Evolutionary conservation across 2,797 vertebrate genomes (phyloP), one percentile per base, ranked within the genome.

Genomic region (Vespertilio murinus): DNA sequence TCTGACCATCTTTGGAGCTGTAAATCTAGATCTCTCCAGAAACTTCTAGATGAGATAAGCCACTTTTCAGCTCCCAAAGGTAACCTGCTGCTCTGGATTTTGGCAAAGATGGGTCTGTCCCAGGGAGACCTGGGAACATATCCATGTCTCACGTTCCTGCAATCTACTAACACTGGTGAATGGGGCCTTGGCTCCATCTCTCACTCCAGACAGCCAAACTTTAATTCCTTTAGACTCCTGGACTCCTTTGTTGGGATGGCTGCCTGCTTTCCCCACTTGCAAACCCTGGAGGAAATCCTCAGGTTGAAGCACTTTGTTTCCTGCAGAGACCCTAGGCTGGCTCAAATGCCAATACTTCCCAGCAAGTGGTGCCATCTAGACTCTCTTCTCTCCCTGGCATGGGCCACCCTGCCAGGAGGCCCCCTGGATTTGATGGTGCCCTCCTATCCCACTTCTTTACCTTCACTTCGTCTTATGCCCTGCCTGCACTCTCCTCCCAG

Each of bases 401-500:
- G 2, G 17, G 2, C 33, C 17, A 0, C 11, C 4, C 7, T 1
- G 61, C 11, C 13, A 6, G 45, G 45, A 8, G 11, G 56, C 23
- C 59, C 28, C 23, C 10, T 3, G 17, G 73, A 11, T 18, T 59
- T 3, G 35, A 33, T 1, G 0, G 2, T 0, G 0, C 8, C 35
- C n/a, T 40, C 38, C 54, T 20, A 0, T 2, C 12, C 9, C n/a
- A n/a, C n/a, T n/a, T n/a, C n/a, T 10, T 42, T 8, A 23, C 28
- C 40, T 59, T n/a, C 28, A 11, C 16, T 52, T 33, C 9, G 2
- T 14, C 54, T 61, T 5, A 13, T 0, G 20, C 20, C 42, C 38
- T 0, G 0, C 4, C 22, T 28, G 71, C 6, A 9, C 18, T 40
- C 3, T 49, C 64, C 3, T 71, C 40, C 28, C 8, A 28, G 0